Conservation (phyloP, 2,113 vertebrate species). For the Petaurus breviceps region DNA sequence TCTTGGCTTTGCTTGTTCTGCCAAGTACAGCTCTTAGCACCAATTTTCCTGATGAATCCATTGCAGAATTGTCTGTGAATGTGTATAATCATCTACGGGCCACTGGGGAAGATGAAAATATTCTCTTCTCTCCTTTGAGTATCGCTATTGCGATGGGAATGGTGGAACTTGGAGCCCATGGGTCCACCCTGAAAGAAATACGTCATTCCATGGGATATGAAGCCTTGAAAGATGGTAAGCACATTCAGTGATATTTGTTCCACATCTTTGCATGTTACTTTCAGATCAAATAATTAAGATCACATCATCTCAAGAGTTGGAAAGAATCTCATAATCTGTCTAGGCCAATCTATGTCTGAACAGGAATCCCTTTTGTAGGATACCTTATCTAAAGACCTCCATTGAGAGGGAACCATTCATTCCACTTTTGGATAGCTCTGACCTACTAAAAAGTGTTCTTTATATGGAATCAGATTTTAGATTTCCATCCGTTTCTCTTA, state of each 20-base stretch:
- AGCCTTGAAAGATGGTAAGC: conserved; percentile 89
- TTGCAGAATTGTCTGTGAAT: conserved; percentile 93
- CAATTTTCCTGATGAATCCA: conserved; percentile 89
- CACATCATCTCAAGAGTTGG: background rate
- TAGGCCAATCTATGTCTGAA: background rate
- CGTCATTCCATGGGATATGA: conserved; percentile 92
- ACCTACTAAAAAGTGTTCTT: background rate
- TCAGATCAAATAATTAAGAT: background rate
- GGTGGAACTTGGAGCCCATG: conserved; percentile 94
- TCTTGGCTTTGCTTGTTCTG: conserved; percentile 87
- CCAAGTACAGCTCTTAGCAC: conserved; percentile 85
- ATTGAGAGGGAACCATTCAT: background rate
- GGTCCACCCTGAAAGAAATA: conserved; percentile 93
- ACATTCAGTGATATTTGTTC: background rate
- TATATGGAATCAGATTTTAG: background rate
- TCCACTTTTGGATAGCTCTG: background rate
- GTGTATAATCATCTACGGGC: conserved; percentile 94
- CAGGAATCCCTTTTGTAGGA: background rate
- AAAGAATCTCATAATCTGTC: background rate
- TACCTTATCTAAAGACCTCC: background rate
- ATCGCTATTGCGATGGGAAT: conserved; percentile 93
- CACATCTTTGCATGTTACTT: background rate
- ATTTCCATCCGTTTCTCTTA: background rate
- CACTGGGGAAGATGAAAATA: conserved; percentile 92
- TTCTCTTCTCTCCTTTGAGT: conserved; percentile 95